Evolutionary conservation across 2,888 invertebrate species (phyloP).

Genomic region (Ethmia dodecea): DNA sequence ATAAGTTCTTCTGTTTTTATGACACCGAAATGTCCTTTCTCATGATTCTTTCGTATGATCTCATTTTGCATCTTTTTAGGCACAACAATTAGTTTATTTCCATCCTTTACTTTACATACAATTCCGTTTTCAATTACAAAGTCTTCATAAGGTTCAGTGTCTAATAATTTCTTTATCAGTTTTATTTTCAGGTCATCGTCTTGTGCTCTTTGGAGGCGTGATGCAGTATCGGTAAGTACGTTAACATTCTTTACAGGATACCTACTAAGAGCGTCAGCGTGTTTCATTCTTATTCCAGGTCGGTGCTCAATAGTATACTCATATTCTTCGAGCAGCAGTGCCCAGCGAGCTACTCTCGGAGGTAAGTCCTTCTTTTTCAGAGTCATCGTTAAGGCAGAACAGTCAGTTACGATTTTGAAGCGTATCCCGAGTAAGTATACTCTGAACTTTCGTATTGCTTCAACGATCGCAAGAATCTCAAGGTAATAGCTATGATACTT

Average conservation of each 20-base stretch:
- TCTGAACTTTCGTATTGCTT: constrained; percentile 20
- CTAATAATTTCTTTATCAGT: constrained; percentile 15
- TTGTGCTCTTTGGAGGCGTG: constrained; percentile 20
- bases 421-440: constrained; percentile 19
- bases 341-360: constrained; percentile 24
- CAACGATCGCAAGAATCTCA: constrained; percentile 20
- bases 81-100: constrained; percentile 8
- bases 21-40: constrained; percentile 22
- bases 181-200: constrained; percentile 15
- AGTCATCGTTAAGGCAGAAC: constrained; percentile 18
- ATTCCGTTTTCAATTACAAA: constrained; percentile 15
- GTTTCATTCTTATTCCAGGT: constrained; percentile 19
- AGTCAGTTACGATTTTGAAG: constrained; percentile 25
- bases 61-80: constrained; percentile 9
- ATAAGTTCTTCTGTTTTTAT: constrained; percentile 21
- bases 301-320: constrained; percentile 24
- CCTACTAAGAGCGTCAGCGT: constrained; percentile 24
- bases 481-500: constrained; percentile 21
- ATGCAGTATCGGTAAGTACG: constrained; percentile 14
- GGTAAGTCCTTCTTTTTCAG: constrained; percentile 26
- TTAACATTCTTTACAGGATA: constrained; percentile 8
- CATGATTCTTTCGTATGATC: constrained; percentile 14
- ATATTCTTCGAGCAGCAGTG: constrained; percentile 20
- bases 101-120: constrained; percentile 16
- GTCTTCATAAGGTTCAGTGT: constrained; percentile 16